Conservation (phyloP, 2,113 vertebrate species). For the Ochotona curzoniae region DNA sequence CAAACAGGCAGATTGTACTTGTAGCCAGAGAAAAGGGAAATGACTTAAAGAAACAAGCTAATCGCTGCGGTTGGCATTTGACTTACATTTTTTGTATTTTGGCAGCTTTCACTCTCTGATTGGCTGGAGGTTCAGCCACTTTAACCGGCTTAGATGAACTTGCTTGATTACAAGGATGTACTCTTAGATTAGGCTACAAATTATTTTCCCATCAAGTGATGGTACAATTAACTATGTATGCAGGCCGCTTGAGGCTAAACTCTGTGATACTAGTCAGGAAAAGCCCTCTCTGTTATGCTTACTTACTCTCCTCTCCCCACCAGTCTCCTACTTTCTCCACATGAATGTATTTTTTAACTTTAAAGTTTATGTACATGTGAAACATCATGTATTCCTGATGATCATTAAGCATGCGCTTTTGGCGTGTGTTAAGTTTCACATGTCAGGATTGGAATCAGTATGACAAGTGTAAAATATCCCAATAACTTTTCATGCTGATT, state of each 20-base stretch:
- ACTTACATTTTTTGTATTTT: neutral
- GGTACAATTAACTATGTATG: neutral
- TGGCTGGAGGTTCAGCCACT: neutral
- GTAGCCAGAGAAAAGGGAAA: neutral
- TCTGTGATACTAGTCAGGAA: neutral
- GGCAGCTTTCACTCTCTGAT: neutral
- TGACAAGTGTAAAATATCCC: neutral
- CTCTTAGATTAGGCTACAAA: neutral
- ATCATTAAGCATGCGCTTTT: neutral
- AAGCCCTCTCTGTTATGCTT: neutral
- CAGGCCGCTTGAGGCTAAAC: neutral
- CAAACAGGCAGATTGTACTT: neutral
- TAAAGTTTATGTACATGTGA: neutral
- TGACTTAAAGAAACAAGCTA: neutral
- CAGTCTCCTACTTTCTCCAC: neutral
- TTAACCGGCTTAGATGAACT: neutral
- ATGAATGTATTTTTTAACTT: neutral
- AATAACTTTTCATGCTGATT: slow-evolving; percentile 14
- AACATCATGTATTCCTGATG: neutral
- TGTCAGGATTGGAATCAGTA: neutral
- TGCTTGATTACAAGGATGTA: neutral
- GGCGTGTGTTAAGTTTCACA: neutral
- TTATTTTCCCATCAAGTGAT: neutral
- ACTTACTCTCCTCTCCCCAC: neutral
- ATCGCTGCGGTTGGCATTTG: neutral